Evolutionary conservation across 2,113 vertebrate genomes (phyloP), one percentile per base, ranked within the genome.

Genomic region (Circaetus cinerascens): DNA sequence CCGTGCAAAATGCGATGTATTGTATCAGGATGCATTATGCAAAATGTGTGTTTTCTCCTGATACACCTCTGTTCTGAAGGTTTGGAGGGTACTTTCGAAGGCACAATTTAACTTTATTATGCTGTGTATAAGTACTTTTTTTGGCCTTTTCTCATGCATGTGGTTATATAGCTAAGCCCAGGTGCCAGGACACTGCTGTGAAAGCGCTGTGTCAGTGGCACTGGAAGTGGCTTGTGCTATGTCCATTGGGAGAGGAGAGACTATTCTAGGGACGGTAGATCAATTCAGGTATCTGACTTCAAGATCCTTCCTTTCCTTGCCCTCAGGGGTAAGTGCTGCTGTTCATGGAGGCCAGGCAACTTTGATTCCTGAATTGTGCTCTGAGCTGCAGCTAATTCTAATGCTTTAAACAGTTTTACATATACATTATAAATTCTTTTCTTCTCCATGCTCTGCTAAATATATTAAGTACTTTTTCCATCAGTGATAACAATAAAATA

Each of bases 1-100:
- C 40, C 2, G 1, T 51, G 56, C 45, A 45, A 55, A 71, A 46
- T 90, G 29, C 40, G 59, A 0, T 1, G 1, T 41, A 8, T 46
- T 69, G 5, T 59, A 4, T 76, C 26, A 40, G 50, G 79, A 10
- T 30, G 11, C 40, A 2, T 56, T 40, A 11, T 41, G 26, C 15
- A 76, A 66, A 55, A 38, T 30, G 5, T 21, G 32, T 36, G 13
- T 67, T 63, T 86, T 81, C 38, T 77, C 26, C 63, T 56, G 27
- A 59, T 55, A 36, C 11, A 34, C 23, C 34, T 64, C 51, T 68
- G 15, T 72, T 81, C 48, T 78, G 51, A 25, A 48, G 27, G 57
- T 30, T 66, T 85, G 53, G 53, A 51, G 15, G 10, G 32, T 43
- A 41, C 53, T 88, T 90, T 38, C 4, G 30, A 82, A 84, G 60